Percentiles rank a stretch among this genome's conserved stretches.
Conservation (phyloP, 2,113 vertebrate genomes). For the Conger conger region DNA sequence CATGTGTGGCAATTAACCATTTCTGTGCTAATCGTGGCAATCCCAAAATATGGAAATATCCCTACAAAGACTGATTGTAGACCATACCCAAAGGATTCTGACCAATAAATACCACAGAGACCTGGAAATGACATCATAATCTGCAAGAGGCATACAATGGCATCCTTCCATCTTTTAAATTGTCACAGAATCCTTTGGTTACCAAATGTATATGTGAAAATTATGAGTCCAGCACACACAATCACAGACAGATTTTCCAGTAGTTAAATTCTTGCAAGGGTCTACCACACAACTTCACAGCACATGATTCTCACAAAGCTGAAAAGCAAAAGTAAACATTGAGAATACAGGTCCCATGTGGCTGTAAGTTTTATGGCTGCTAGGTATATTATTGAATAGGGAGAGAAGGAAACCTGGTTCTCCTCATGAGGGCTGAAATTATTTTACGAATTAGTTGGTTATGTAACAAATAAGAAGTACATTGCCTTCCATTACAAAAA, state of each 20-base stretch:
- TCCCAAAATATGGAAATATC: not conserved
- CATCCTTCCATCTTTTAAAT: not conserved
- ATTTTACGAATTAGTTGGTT: not conserved
- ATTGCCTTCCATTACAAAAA: not conserved
- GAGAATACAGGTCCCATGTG: not conserved
- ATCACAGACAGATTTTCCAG: not conserved
- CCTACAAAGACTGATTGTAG: not conserved
- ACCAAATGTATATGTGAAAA: not conserved
- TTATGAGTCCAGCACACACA: not conserved
- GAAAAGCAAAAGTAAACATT: not conserved
- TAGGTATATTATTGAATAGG: not conserved
- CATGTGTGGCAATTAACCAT: not conserved
- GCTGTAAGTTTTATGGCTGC: not conserved
- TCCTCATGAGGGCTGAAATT: not conserved
- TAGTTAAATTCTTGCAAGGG: not conserved
- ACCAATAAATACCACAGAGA: not conserved
- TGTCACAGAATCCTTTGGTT: not conserved
- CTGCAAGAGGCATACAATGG: not conserved
- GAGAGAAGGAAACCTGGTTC: not conserved
- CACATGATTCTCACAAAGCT: not conserved
- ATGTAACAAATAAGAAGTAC: not conserved
- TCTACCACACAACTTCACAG: not conserved
- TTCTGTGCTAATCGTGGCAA: not conserved
- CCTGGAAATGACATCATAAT: not conserved
- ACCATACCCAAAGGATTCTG: not conserved